phyloP scores from a whole-genome alignment of 2,113 vertebrate species.

The Kryptolebias marmoratus region DNA sequence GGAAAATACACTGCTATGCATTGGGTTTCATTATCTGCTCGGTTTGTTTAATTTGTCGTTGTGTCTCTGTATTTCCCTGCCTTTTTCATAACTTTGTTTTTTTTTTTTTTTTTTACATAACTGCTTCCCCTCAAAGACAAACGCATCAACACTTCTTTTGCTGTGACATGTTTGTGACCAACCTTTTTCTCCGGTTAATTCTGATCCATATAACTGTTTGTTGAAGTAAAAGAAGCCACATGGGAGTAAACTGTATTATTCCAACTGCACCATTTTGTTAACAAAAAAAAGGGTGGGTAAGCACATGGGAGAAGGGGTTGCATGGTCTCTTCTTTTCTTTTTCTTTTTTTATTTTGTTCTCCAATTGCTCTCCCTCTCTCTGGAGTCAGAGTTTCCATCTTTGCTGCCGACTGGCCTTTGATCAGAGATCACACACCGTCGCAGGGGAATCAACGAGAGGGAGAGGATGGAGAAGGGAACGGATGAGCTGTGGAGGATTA shows the following conservation, averaged over 20 bases:
- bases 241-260: not conserved
- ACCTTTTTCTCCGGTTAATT: constrained; percentile 57
- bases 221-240: constrained; percentile 53
- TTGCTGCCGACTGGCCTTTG: constrained; percentile 64
- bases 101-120: constrained; percentile 30
- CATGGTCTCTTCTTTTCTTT: constrained; percentile 28
- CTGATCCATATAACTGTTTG: constrained; percentile 62
- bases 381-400: constrained; percentile 51
- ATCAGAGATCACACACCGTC: constrained; percentile 66
- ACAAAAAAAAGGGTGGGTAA: constrained; percentile 42
- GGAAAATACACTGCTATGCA: constrained; percentile 83
- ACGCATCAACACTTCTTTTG: constrained; percentile 40
- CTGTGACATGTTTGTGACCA: constrained; percentile 54
- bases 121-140: constrained; percentile 44
- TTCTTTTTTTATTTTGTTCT: constrained; percentile 20
- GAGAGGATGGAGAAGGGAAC: constrained; percentile 32
- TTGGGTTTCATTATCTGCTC: constrained; percentile 66
- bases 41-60: constrained; percentile 55
- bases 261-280: too few species aligned
- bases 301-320: constrained; percentile 24
- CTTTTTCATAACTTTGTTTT: constrained; percentile 48
- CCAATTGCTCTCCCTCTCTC: constrained; percentile 39
- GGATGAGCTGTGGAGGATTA: constrained; percentile 36
- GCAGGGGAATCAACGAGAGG: constrained; percentile 40
- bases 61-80: constrained; percentile 50